Conservation (phyloP, 2,888 invertebrate species). For the Stenolophus ochropezus region DNA sequence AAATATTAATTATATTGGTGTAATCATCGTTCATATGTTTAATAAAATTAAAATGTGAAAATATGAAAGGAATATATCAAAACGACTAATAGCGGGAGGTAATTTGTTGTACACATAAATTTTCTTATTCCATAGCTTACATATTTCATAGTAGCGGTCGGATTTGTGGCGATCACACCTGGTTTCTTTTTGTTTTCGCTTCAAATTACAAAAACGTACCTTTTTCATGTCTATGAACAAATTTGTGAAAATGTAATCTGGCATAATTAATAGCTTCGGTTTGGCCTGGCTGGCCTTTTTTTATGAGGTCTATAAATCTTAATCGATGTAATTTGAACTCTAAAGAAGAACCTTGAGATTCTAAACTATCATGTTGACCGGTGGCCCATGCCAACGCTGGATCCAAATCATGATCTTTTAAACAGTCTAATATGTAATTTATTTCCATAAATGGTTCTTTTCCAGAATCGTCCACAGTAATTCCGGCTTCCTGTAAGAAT, state of each 20-base stretch:
- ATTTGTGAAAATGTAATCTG: conserved; percentile 87
- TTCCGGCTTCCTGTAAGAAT: conserved; percentile 78
- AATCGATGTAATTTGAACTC: conserved; percentile 90
- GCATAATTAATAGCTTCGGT: conserved; percentile 92
- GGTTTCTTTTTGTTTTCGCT: background rate
- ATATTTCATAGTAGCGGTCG: too few species aligned
- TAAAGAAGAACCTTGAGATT: conserved; percentile 80
- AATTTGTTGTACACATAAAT: too few species aligned
- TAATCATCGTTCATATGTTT: too few species aligned
- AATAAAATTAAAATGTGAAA: too few species aligned
- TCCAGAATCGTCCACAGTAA: conserved; percentile 78
- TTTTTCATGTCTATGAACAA: conserved; percentile 85
- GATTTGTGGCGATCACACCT: too few species aligned
- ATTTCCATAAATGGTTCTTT: conserved; percentile 88
- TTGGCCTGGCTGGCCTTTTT: conserved; percentile 81
- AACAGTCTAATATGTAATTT: conserved; percentile 90
- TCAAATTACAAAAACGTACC: conserved; percentile 71
- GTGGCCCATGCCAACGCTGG: conserved; percentile 93
- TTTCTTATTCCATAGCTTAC: too few species aligned
- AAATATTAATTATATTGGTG: too few species aligned
- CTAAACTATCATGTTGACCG: conserved; percentile 83
- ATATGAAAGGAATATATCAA: too few species aligned
- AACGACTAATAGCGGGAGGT: too few species aligned
- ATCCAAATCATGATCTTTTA: conserved; percentile 86
- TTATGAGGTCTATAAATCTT: conserved; percentile 84